Conservation (phyloP, 2,888 invertebrate genomes). For the Plagodis pulveraria region DNA sequence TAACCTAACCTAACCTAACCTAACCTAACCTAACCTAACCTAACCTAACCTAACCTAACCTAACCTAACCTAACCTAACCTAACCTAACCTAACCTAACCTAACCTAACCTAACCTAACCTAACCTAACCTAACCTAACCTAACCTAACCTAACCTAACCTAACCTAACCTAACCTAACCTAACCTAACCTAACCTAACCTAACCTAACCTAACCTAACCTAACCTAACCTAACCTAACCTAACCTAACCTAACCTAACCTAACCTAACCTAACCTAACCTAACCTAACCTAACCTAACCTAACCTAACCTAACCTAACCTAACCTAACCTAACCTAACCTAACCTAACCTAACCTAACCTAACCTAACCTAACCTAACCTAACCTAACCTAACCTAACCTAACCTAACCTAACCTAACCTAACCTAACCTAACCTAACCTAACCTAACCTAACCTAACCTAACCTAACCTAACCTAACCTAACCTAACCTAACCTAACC, state of each 20-base stretch:
- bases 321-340: not conserved
- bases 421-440: too few species aligned
- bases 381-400: not conserved
- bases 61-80: too few species aligned
- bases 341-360: not conserved
- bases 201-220: conserved; percentile 19
- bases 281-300: conserved; percentile 31
- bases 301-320: conserved; percentile 6
- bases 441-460: too few species aligned
- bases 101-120: too few species aligned
- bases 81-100: too few species aligned
- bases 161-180: conserved; percentile 1
- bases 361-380: not conserved
- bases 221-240: conserved; percentile 1
- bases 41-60: too few species aligned
- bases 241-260: conserved; percentile 1
- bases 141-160: conserved; percentile 1
- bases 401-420: too few species aligned
- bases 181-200: conserved; percentile 1
- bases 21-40: too few species aligned
- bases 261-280: conserved; percentile 24
- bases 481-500: too few species aligned
- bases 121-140: too few species aligned
- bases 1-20: too few species aligned
- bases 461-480: too few species aligned